Evolutionary conservation across 2,888 invertebrate genomes (phyloP).

Genomic region (Caenorhabditis sinica): DNA sequence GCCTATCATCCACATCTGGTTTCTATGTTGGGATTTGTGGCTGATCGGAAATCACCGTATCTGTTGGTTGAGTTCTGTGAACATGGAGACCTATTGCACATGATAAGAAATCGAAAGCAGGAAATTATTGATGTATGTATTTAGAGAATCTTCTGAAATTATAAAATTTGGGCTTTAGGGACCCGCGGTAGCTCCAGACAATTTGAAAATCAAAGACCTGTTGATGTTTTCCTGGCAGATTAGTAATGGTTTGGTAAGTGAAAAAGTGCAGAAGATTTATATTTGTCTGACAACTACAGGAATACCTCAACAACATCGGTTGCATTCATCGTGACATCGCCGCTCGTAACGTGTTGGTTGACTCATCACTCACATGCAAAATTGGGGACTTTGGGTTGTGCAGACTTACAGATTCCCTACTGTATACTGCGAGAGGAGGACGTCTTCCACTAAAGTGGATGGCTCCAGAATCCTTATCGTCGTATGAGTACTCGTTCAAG

Average conservation of each 20-base stretch:
- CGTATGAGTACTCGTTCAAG: conserved; percentile 79
- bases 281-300: conserved; percentile 45
- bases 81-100: conserved; percentile 79
- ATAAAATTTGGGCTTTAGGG: conserved; percentile 46
- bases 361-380: conserved; percentile 74
- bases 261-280: conserved; percentile 15
- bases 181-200: conserved; percentile 37
- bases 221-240: conserved; percentile 81
- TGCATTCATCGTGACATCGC: conserved; percentile 81
- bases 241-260: conserved; percentile 77
- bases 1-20: conserved; percentile 80
- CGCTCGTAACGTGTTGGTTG: conserved; percentile 79
- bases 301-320: conserved; percentile 78
- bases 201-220: conserved; percentile 77
- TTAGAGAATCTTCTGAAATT: neutral
- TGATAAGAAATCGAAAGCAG: conserved; percentile 71
- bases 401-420: conserved; percentile 77
- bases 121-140: conserved; percentile 67
- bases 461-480: conserved; percentile 77
- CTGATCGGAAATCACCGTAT: conserved; percentile 75
- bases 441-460: conserved; percentile 80
- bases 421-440: conserved; percentile 80
- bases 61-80: conserved; percentile 79
- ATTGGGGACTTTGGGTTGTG: conserved; percentile 81
- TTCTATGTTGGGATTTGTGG: conserved; percentile 79